Evolutionary conservation across 2,888 invertebrate species (phyloP).

Genomic region (Yponomeuta cagnagella): DNA sequence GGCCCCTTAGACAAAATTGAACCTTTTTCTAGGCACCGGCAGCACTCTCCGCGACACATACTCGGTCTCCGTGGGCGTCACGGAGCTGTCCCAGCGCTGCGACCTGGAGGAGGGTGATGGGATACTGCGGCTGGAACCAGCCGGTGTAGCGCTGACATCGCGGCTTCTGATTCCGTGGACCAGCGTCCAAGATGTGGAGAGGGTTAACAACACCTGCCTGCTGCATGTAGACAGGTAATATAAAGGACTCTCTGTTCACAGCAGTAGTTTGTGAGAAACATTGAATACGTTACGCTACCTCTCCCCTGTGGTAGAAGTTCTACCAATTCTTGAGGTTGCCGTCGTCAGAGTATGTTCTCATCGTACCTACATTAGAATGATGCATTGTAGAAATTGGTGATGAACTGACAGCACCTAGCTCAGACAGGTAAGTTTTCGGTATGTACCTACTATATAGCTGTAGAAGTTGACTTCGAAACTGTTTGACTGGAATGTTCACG

Average conservation of each 20-base stretch:
- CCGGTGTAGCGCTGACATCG: neutral
- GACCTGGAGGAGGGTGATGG: neutral
- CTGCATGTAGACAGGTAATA: neutral
- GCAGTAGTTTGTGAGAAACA: neutral
- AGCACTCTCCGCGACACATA: neutral
- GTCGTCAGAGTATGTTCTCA: too few relatives aligned
- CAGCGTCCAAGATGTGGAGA: neutral
- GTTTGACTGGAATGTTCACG: too few relatives aligned
- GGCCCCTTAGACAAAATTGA: too few relatives aligned
- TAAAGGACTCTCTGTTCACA: neutral
- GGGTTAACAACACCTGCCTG: neutral
- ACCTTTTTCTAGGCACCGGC: neutral
- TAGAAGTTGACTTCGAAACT: too few relatives aligned
- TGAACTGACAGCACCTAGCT: too few relatives aligned
- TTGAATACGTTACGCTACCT: too few relatives aligned
- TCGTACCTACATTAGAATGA: too few relatives aligned
- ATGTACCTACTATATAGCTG: too few relatives aligned
- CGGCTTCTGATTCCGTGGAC: neutral
- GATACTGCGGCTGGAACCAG: neutral
- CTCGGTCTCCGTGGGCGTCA: neutral
- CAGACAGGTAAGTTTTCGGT: too few relatives aligned
- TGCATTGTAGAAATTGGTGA: too few relatives aligned
- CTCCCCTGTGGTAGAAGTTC: too few relatives aligned
- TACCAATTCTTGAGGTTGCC: too few relatives aligned
- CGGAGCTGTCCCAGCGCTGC: neutral